A percentile compares a stretch with the other conserved stretches of the same genome.
phyloP scores from a whole-genome alignment of 1,140 invertebrate species.

The Drosophila rufa region DNA sequence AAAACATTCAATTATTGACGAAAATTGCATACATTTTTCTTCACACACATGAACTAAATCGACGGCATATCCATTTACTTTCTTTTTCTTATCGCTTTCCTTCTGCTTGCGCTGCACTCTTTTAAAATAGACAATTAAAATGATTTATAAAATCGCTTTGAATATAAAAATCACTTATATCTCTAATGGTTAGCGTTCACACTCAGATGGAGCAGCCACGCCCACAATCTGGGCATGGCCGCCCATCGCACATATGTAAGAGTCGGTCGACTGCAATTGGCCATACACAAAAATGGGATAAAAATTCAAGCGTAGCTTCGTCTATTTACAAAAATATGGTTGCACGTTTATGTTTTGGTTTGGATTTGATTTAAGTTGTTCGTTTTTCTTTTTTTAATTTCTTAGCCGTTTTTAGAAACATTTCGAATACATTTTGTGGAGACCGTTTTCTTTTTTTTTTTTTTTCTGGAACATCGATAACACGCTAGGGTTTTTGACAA shows the following conservation, averaged over 20 bases:
- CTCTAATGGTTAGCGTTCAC: conserved; percentile 81
- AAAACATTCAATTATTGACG: conserved; percentile 81
- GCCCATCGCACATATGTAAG: conserved; percentile 31
- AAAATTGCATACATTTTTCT: conserved; percentile 75
- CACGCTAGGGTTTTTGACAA: conserved; percentile 39
- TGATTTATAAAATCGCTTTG: conserved; percentile 80
- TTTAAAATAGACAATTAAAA: conserved; percentile 84
- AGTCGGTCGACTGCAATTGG: conserved; percentile 53
- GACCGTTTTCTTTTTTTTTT: conserved; percentile 27
- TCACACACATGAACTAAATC: conserved; percentile 77
- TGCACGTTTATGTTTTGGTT: conserved; percentile 49
- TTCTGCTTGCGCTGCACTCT: conserved; percentile 39
- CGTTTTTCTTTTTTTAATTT: conserved; percentile 37
- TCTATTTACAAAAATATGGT: conserved; percentile 81
- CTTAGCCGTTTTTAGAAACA: conserved; percentile 56
- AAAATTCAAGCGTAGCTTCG: conserved; percentile 73
- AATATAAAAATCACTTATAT: conserved; percentile 81
- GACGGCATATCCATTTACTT: conserved; percentile 37
- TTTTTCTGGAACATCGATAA: conserved; percentile 57
- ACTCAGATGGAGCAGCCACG: conserved; percentile 61
- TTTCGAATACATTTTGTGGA: conserved; percentile 63
- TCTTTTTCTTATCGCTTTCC: conserved; percentile 17
- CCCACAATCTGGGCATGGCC: conserved; percentile 41
- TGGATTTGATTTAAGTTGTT: conserved; percentile 41
- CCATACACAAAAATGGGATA: conserved; percentile 66